These are phyloP conservation scores for Silurus meridionalis DNA, from an alignment of 2,113 vertebrate genomes.

Conservation along the genomic window DNA sequence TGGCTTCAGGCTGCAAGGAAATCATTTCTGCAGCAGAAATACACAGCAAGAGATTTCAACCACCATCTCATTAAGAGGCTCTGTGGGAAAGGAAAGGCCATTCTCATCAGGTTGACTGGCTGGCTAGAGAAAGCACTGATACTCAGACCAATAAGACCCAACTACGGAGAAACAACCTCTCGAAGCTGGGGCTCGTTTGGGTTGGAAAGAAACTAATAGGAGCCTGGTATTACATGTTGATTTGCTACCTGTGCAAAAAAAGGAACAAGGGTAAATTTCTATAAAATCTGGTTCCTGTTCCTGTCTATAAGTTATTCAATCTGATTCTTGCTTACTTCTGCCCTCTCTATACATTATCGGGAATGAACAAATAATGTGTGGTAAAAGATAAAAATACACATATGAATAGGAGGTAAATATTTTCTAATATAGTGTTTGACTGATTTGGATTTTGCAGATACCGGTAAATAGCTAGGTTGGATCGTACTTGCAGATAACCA, in stretches of 20 bases:
- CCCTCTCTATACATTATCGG: neutral
- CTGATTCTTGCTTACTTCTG: neutral
- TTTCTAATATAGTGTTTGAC: too few species aligned
- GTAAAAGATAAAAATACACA: neutral
- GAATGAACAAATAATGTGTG: neutral
- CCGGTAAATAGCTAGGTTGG: too few species aligned
- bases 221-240: constrained; percentile 12
- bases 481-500: too few species aligned
- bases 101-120: constrained; percentile 43
- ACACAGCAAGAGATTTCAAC: constrained; percentile 52
- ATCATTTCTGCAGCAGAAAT: constrained; percentile 22
- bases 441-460: neutral
- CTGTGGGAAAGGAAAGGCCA: constrained; percentile 29
- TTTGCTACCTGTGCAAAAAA: constrained; percentile 13
- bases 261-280: neutral
- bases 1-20: constrained; percentile 30
- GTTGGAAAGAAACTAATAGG: neutral
- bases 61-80: constrained; percentile 48
- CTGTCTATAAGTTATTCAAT: neutral
- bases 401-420: neutral
- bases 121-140: constrained; percentile 6
- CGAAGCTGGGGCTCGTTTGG: neutral
- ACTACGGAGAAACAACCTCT: neutral
- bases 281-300: neutral
- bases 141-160: constrained; percentile 22